These are phyloP conservation scores for Coptodon bakossiorum DNA, from an alignment of 2,113 vertebrate species.

Conservation along the genomic window DNA sequence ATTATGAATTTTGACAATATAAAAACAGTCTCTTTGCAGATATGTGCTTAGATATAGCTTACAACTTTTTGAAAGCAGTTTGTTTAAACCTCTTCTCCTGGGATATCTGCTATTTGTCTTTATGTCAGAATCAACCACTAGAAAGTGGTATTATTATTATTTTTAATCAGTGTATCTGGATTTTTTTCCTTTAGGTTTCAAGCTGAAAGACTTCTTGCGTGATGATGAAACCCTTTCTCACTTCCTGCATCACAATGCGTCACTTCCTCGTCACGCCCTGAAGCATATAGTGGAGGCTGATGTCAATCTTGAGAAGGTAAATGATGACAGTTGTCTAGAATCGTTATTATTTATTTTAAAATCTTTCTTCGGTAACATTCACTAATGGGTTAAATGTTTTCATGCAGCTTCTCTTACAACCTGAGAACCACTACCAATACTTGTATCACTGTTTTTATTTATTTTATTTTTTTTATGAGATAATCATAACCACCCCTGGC, in stretches of 20 bases:
- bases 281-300: conserved; percentile 79
- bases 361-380: not conserved
- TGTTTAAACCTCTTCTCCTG: not conserved
- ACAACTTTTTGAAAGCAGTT: not conserved
- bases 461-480: not conserved
- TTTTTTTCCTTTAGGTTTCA: conserved; percentile 74
- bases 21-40: not conserved
- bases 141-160: not conserved
- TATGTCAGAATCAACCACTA: not conserved
- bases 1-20: not conserved
- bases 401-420: not conserved
- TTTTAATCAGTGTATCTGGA: not conserved
- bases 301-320: conserved; percentile 85
- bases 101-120: not conserved
- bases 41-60: not conserved
- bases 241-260: conserved; percentile 83
- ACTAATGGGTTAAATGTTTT: not conserved
- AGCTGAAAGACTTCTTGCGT: conserved; percentile 86
- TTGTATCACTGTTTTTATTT: not conserved
- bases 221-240: conserved; percentile 88
- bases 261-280: conserved; percentile 75
- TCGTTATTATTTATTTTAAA: not conserved
- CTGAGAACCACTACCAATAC: not conserved
- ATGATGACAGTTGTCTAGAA: not conserved
- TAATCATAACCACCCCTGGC: not conserved